Evolutionary conservation across 2,888 invertebrate genomes (phyloP).

Genomic region (Mesochorus sp.): DNA sequence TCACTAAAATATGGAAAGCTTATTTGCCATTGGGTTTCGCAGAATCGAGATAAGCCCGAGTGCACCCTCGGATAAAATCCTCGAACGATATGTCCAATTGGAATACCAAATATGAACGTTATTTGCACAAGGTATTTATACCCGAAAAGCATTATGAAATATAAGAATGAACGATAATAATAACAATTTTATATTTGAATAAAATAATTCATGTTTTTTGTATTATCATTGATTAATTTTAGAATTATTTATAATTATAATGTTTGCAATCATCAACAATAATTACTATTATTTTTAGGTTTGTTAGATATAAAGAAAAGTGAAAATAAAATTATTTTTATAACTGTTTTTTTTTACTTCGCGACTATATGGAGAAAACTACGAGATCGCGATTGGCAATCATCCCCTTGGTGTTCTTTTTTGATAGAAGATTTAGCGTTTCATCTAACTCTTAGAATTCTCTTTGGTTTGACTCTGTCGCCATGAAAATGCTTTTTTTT

Average conservation of each 20-base stretch:
- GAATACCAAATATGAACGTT: slow-evolving; percentile 30
- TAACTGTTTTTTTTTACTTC: background rate
- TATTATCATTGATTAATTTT: too few relatives aligned
- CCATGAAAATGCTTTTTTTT: slow-evolving; percentile 57
- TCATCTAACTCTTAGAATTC: slow-evolving; percentile 17
- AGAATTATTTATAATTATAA: too few relatives aligned
- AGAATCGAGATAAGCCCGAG: slow-evolving; percentile 43
- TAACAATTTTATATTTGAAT: background rate
- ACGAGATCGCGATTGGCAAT: background rate
- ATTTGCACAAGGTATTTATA: background rate
- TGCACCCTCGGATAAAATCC: background rate
- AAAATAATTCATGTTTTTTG: background rate
- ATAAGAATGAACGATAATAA: background rate
- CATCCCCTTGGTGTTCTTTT: slow-evolving; percentile 27
- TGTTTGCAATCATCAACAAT: too few relatives aligned
- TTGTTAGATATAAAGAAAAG: too few relatives aligned
- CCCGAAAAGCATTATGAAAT: slow-evolving; percentile 12
- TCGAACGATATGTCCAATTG: slow-evolving; percentile 41
- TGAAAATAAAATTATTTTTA: background rate
- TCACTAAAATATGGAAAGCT: slow-evolving; percentile 71
- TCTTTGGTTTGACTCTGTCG: slow-evolving; percentile 62
- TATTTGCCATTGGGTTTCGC: slow-evolving; percentile 63
- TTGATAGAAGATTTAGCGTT: too few relatives aligned
- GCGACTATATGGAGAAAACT: background rate
- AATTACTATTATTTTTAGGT: background rate